A percentile compares a stretch with the other conserved stretches of the same genome.
Evolutionary conservation across 2,888 invertebrate species (phyloP).

Genomic region (Agonum fuliginosum): DNA sequence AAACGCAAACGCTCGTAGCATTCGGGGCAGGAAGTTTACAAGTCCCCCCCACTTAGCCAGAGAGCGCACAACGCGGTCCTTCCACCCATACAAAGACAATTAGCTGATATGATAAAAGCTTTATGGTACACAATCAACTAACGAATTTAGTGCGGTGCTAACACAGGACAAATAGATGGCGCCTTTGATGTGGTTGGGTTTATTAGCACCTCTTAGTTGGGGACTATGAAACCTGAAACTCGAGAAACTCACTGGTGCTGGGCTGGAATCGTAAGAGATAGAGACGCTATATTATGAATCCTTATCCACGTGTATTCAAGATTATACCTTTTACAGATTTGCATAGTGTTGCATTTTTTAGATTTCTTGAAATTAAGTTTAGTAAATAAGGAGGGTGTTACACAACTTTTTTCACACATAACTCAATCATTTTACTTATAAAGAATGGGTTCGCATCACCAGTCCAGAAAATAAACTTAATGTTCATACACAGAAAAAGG

Average conservation of each 20-base stretch:
- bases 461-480: too few species aligned
- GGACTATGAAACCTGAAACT: not conserved
- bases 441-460: too few species aligned
- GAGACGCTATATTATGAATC: too few species aligned
- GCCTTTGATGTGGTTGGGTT: conserved; percentile 48
- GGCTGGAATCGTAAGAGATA: too few species aligned
- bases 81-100: conserved; percentile 31
- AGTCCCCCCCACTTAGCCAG: conserved; percentile 11
- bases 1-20: conserved; percentile 45
- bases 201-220: conserved; percentile 40
- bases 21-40: conserved; percentile 53
- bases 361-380: too few species aligned
- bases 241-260: not conserved
- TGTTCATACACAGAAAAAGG: too few species aligned
- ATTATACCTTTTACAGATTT: too few species aligned
- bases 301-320: too few species aligned
- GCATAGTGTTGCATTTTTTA: too few species aligned
- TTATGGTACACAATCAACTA: conserved; percentile 40
- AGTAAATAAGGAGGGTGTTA: too few species aligned
- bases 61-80: conserved; percentile 19
- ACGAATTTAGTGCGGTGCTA: conserved; percentile 47
- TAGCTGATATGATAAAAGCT: conserved; percentile 46
- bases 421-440: too few species aligned
- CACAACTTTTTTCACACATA: too few species aligned
- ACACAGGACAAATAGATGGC: conserved; percentile 41